Conservation (phyloP, 2,113 vertebrate species). For the Smithornis capensis region DNA sequence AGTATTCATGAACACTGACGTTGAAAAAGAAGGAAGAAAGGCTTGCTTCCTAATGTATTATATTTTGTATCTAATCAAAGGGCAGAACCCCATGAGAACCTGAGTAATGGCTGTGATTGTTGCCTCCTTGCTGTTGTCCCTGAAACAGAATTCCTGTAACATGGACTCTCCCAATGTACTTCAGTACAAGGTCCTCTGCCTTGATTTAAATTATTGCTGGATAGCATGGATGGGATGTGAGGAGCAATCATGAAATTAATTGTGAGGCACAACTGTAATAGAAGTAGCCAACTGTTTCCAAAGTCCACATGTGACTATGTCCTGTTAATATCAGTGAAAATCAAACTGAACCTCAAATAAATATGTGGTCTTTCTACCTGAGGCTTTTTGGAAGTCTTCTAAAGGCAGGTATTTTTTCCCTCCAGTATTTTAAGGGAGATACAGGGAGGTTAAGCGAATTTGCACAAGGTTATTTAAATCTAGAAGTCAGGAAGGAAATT, state of each 20-base stretch:
- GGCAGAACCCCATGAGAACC: background rate
- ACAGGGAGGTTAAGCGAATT: background rate
- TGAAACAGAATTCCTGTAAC: background rate
- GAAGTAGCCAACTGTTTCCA: background rate
- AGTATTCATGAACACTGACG: background rate
- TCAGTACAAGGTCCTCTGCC: background rate
- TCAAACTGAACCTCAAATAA: background rate
- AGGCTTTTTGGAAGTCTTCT: background rate
- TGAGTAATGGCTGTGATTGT: background rate
- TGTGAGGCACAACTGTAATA: background rate
- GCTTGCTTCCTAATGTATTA: background rate
- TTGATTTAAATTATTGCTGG: background rate
- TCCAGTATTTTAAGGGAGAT: background rate
- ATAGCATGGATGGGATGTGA: background rate
- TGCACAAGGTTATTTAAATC: slow-evolving; percentile 3
- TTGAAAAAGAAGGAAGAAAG: background rate
- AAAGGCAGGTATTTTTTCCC: background rate
- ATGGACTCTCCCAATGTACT: background rate
- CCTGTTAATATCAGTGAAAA: background rate
- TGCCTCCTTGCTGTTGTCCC: background rate
- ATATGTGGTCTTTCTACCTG: background rate
- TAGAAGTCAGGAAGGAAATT: background rate
- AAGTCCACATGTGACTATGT: background rate
- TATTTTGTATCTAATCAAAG: background rate
- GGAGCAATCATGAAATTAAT: background rate